Conservation (phyloP, 2,888 invertebrate genomes). For the Apotomis capreana region DNA sequence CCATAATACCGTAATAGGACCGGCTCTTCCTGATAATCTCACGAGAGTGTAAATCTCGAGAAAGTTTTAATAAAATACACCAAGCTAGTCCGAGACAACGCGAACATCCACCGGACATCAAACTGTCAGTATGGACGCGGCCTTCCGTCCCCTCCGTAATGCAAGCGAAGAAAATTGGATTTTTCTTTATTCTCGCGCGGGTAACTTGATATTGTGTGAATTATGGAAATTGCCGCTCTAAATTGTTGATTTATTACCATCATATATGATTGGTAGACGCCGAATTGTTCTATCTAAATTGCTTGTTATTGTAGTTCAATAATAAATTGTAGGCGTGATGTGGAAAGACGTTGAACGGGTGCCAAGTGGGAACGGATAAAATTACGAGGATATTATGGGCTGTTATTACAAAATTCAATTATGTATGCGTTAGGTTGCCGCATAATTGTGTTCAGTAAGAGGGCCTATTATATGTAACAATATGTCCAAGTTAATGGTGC, state of each 20-base stretch:
- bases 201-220: conserved; percentile 82
- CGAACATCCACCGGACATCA: neutral
- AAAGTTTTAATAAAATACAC: neutral
- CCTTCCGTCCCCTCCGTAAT: conserved; percentile 67
- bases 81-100: neutral
- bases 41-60: no score
- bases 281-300: conserved; percentile 54
- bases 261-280: conserved; percentile 60
- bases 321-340: conserved; percentile 7
- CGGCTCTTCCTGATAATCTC: no score
- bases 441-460: no score
- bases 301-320: conserved; percentile 45
- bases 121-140: conserved; percentile 57
- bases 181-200: conserved; percentile 76
- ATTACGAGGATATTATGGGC: neutral
- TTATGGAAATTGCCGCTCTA: conserved; percentile 80
- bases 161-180: conserved; percentile 80
- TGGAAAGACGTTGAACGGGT: neutral
- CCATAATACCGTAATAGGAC: no score
- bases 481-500: no score
- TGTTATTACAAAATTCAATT: conserved; percentile 7
- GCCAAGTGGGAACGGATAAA: neutral
- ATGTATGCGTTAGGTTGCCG: neutral
- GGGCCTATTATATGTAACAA: no score
- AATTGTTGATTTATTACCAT: conserved; percentile 79